phyloP scores from a whole-genome alignment of 37 sponge, comb jelly and placozoan species.

The Theonella swinhoei region DNA sequence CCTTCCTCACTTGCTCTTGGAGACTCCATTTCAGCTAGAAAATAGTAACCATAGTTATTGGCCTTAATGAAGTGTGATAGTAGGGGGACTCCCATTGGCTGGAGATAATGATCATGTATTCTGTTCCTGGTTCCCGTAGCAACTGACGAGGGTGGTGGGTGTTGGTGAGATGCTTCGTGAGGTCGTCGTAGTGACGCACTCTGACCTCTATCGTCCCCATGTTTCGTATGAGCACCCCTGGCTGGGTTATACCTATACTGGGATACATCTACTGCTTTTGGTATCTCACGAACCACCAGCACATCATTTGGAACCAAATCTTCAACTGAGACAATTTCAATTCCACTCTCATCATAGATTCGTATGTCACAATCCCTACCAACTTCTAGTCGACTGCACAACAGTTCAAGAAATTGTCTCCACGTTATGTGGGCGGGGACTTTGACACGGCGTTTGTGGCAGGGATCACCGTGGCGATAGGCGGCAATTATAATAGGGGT shows the following conservation, averaged over 20 bases:
- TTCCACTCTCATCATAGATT: conserved; percentile 50
- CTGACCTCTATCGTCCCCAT: not conserved
- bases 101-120: not conserved
- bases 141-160: not conserved
- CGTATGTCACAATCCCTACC: conserved; percentile 9
- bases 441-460: conserved; percentile 42
- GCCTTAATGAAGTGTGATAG: conserved; percentile 42
- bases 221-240: not conserved
- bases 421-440: conserved; percentile 49
- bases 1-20: not conserved
- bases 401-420: conserved; percentile 28
- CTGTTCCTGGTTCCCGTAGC: not conserved
- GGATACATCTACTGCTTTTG: not conserved
- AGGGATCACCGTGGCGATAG: conserved; percentile 26
- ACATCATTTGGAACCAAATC: conserved; percentile 45
- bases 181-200: not conserved
- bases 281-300: conserved; percentile 22
- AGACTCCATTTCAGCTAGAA: conserved; percentile 28
- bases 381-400: conserved; percentile 25
- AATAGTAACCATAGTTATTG: conserved; percentile 49
- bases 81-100: not conserved
- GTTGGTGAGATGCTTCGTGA: not conserved
- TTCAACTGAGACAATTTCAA: conserved; percentile 41
- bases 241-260: too few relatives aligned
- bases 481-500: conserved; percentile 37